Conservation (phyloP, 2,888 invertebrate genomes). For the Lithophane ornitopus region DNA sequence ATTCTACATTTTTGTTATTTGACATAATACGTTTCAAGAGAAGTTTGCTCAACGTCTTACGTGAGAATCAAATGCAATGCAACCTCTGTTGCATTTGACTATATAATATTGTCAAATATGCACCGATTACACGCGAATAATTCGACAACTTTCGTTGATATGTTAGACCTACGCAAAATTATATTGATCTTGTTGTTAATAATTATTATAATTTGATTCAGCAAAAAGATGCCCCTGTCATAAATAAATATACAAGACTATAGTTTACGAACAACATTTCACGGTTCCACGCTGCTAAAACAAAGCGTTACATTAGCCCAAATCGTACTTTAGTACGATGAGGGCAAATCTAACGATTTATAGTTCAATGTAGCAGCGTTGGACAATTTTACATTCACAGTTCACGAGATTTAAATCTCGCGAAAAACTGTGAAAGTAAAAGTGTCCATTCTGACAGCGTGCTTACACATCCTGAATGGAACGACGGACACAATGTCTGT, state of each 20-base stretch:
- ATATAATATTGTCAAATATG: not conserved
- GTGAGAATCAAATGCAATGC: not conserved
- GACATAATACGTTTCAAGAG: slow-evolving; percentile 10
- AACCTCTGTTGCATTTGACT: too few relatives aligned
- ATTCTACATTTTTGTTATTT: slow-evolving; percentile 33
- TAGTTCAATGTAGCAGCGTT: too few relatives aligned
- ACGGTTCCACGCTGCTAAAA: not conserved
- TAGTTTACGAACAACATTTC: not conserved
- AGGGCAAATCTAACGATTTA: too few relatives aligned
- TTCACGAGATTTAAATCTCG: too few relatives aligned
- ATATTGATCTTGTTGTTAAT: too few relatives aligned
- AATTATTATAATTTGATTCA: not conserved
- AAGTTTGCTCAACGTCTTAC: not conserved
- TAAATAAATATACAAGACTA: too few relatives aligned
- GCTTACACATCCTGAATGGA: not conserved
- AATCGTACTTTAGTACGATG: too few relatives aligned
- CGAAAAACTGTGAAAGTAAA: too few relatives aligned
- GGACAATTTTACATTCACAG: too few relatives aligned
- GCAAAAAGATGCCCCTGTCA: not conserved
- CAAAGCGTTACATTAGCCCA: not conserved
- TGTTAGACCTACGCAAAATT: not conserved
- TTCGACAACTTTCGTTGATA: not conserved
- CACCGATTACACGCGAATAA: not conserved
- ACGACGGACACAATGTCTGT: not conserved
- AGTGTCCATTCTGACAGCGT: not conserved